Evolutionary conservation across 2,113 vertebrate species (phyloP).

Genomic region (Indri indri): DNA sequence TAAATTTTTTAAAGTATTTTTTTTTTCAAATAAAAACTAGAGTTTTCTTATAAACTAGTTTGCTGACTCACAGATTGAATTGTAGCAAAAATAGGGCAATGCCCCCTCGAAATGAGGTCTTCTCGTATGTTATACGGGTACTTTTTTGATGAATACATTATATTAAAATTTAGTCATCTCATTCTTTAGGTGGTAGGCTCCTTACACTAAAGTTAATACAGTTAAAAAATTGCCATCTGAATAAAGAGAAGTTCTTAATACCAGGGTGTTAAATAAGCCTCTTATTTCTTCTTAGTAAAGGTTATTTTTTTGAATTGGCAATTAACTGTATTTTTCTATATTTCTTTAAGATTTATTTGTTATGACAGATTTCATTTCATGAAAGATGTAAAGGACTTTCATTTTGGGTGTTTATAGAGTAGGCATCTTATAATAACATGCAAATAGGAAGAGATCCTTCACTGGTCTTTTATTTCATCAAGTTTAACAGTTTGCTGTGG

Average conservation of each 20-base stretch:
- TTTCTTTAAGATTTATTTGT: slow-evolving; percentile 8
- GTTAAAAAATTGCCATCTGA: neutral
- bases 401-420: neutral
- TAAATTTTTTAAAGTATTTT: neutral
- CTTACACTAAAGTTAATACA: neutral
- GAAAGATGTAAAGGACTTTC: neutral
- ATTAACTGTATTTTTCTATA: neutral
- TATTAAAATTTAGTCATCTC: neutral
- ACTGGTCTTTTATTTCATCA: neutral
- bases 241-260: neutral
- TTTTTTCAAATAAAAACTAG: neutral
- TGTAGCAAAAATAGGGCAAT: neutral
- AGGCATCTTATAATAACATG: neutral
- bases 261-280: neutral
- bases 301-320: neutral
- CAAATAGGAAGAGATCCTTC: neutral
- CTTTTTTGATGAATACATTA: neutral
- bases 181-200: neutral
- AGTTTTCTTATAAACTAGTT: neutral
- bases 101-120: neutral
- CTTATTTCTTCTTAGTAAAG: neutral
- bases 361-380: slow-evolving; percentile 14
- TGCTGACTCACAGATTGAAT: neutral
- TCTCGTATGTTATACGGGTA: neutral
- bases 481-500: neutral